These are phyloP conservation scores for Antechinus stuartii DNA, from an alignment of 2,113 vertebrate genomes.

Conservation along the genomic window DNA sequence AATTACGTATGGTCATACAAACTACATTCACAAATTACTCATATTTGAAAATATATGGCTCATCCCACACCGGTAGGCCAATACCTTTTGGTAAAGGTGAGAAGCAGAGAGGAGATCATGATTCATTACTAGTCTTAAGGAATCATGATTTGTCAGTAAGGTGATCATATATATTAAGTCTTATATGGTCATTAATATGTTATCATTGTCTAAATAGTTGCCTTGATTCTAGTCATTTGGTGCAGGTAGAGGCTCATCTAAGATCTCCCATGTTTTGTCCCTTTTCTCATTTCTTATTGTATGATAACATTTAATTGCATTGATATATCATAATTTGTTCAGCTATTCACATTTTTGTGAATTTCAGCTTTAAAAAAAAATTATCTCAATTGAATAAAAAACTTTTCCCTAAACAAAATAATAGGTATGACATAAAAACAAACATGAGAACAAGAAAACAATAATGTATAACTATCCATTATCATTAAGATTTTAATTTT, in stretches of 20 bases:
- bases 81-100: not conserved
- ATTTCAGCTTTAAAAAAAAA: not conserved
- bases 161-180: not conserved
- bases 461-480: not conserved
- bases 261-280: not conserved
- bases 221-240: not conserved
- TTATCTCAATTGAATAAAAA: not conserved
- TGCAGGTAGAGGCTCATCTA: not conserved
- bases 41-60: not conserved
- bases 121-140: not conserved
- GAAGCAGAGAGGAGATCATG: not conserved
- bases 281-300: not conserved
- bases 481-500: not conserved
- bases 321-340: not conserved
- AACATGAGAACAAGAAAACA: not conserved
- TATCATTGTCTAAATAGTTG: not conserved
- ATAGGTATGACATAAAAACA: not conserved
- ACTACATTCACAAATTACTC: not conserved
- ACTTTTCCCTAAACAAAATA: not conserved
- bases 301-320: not conserved
- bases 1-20: not conserved
- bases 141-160: not conserved
- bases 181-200: too few species aligned
- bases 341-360: not conserved
- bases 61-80: not conserved